Evolutionary conservation across 2,888 invertebrate species (phyloP).

Genomic region (Malthinus flaveolus): DNA sequence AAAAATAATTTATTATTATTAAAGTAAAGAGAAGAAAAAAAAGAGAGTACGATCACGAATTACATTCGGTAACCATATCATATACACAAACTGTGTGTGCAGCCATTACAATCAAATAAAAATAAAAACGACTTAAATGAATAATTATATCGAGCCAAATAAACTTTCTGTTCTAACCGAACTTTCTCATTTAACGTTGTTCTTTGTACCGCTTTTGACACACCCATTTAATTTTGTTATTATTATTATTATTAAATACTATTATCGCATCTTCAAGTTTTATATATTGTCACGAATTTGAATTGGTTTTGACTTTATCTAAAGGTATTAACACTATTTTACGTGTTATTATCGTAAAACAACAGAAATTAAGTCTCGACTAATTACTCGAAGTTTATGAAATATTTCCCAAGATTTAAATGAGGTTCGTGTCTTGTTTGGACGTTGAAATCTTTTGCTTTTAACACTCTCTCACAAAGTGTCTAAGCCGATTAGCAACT

Average conservation of each 20-base stretch:
- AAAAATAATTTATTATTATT: background rate
- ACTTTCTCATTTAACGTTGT: constrained; percentile 15
- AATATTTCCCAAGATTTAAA: too few species aligned
- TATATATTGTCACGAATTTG: background rate
- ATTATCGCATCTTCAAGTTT: constrained; percentile 9
- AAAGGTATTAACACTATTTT: background rate
- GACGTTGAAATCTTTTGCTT: too few species aligned
- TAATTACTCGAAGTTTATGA: too few species aligned
- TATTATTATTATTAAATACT: background rate
- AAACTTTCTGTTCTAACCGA: constrained; percentile 6
- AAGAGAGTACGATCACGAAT: background rate
- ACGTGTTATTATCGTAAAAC: too few species aligned
- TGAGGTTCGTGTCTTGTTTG: too few species aligned
- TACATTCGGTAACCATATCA: background rate
- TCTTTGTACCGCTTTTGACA: constrained; percentile 14
- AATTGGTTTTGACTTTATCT: background rate
- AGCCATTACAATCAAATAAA: too few species aligned
- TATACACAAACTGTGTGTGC: background rate
- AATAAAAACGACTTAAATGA: constrained; percentile 17
- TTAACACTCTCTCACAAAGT: too few species aligned
- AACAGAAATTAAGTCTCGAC: too few species aligned
- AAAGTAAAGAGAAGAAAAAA: background rate
- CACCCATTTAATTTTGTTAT: background rate
- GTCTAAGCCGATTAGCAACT: too few species aligned
- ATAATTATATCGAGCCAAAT: constrained; percentile 27